phyloP scores from a whole-genome alignment of 2,113 vertebrate species.

The Heloderma charlesbogerti region DNA sequence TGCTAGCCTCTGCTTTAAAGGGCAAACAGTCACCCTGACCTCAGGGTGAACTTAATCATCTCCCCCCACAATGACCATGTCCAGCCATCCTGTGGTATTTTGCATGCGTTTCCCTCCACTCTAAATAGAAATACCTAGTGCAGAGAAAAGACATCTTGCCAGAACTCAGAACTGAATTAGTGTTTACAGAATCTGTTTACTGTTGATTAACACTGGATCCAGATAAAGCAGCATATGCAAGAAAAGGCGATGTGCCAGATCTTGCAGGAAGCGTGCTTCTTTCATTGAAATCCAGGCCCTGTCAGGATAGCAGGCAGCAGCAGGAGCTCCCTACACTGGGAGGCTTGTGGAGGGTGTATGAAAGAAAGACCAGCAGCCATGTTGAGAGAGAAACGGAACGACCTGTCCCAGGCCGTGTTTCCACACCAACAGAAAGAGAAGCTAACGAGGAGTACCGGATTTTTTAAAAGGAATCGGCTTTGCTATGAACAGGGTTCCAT shows the following conservation, averaged over 20 bases:
- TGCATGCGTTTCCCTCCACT: fast-evolving
- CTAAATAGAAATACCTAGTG: not conserved
- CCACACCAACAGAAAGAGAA: too few relatives aligned
- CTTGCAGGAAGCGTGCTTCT: not conserved
- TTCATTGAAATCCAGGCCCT: not conserved
- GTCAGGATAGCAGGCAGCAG: not conserved
- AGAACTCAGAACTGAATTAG: not conserved
- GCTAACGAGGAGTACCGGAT: too few relatives aligned
- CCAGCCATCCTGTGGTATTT: fast-evolving
- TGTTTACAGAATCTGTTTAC: not conserved
- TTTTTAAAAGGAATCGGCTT: too few relatives aligned
- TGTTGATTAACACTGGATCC: not conserved
- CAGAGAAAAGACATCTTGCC: not conserved
- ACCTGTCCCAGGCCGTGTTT: too few relatives aligned
- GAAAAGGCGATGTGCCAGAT: not conserved
- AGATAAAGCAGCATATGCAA: too few relatives aligned
- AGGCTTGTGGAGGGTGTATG: not conserved
- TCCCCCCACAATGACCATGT: not conserved
- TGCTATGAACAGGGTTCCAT: too few relatives aligned
- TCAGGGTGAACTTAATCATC: not conserved
- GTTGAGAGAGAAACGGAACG: not conserved
- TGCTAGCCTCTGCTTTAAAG: not conserved
- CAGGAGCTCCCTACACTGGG: not conserved
- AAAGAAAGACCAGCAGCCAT: not conserved
- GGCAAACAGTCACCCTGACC: not conserved